Base-by-base conservation (phyloP, 2,888 invertebrate genomes). In the Netelia melanura region DNA sequence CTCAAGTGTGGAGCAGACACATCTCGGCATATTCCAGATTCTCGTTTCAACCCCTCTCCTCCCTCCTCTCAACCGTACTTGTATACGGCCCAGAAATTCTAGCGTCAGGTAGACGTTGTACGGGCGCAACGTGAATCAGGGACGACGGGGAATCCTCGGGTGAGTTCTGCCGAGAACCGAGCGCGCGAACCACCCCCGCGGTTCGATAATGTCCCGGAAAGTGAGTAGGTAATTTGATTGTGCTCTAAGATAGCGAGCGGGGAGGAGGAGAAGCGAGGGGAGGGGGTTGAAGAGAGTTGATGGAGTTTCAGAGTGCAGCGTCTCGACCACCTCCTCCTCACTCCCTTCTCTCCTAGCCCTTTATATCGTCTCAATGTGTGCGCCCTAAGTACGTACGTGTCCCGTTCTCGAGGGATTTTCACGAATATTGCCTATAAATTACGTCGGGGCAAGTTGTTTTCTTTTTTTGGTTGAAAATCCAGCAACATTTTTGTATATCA, bases 201-300 rank as follows among this genome's bases (percentile, higher is more conserved):
- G 89, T 86, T 90, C 90, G 92, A 92, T 92, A 92, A 92, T 92
- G 92, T 92, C 90, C 88, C 86, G 90, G 90, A 90, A 92, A 92
- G 91, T 89, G 91, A 92, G 92, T 90, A 88, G 89, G 90, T 92
- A 92, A 92, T 92, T 93, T 92, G 92, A 92, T 92, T 92, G 89
- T 89, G 82, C 87, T 87, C 86, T 88, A 89, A 92, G 92, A 93
- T 92, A 92, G 89, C 90, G 88, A 48, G 10, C 23, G 58, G 89
- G 87, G 86, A 89, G 88, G 89, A 90, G 89, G 89, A 90, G 91
- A 92, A 91, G 90, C 89, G 92, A 91, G 38, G 48, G 21, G 89
- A 87, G 85, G 21, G 21, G 21, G 21, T 21, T 21, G 21, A 21
- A 21, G 90, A 88, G 89, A 90, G 89, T 89, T 91, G 91, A 92